Evolutionary conservation across 1,140 invertebrate species (phyloP).

Genomic region (Vanessa atalanta): DNA sequence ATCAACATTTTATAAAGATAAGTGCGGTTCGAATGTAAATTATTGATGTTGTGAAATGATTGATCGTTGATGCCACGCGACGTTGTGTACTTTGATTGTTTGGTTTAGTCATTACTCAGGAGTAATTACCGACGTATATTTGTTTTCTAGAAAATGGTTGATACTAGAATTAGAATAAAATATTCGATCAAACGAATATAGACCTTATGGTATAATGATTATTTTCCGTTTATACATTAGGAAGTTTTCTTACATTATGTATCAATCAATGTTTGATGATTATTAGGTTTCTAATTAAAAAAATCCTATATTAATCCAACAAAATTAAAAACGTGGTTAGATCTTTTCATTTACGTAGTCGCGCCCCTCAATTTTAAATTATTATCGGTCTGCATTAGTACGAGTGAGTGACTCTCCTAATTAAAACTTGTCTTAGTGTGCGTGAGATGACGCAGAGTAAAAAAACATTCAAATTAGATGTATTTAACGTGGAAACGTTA

Average conservation of each 20-base stretch:
- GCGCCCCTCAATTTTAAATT: too few relatives aligned
- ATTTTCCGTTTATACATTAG: too few relatives aligned
- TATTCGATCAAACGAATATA: background rate
- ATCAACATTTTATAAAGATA: conserved; percentile 26
- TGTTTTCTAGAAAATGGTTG: conserved; percentile 6
- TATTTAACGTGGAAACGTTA: too few relatives aligned
- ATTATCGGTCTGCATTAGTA: too few relatives aligned
- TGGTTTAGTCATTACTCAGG: background rate
- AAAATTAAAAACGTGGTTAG: too few relatives aligned
- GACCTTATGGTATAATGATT: background rate
- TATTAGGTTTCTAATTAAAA: background rate
- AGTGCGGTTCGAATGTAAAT: conserved; percentile 24
- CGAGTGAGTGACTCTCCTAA: too few relatives aligned
- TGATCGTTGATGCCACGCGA: conserved; percentile 29
- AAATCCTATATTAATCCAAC: too few relatives aligned
- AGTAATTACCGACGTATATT: conserved; percentile 26
- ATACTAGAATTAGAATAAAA: conserved; percentile 5
- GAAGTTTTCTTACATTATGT: too few relatives aligned
- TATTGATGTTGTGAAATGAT: conserved; percentile 25
- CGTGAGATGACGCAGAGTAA: too few relatives aligned
- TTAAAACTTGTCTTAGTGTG: too few relatives aligned
- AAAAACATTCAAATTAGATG: too few relatives aligned
- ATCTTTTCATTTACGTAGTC: too few relatives aligned
- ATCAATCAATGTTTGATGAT: background rate
- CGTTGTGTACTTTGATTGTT: conserved; percentile 27